Evolutionary conservation across 2,797 vertebrate species (phyloP), one percentile per base, ranked within the genome.

Genomic region (Dendrocincla fuliginosa): DNA sequence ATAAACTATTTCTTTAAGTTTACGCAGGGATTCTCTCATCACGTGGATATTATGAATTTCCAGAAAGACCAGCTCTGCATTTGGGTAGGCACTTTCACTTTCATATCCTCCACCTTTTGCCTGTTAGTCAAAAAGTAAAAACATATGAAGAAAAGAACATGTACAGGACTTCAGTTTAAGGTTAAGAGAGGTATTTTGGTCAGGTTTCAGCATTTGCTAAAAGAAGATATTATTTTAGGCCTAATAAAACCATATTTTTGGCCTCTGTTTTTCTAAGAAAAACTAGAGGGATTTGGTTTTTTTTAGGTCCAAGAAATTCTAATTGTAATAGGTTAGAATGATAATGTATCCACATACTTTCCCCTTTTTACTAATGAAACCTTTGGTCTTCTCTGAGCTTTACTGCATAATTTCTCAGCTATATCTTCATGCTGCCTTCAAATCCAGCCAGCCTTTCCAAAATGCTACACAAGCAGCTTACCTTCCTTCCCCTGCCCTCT

Each of bases 11-110:
- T 99, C 99, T 95, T 99, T 99, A 75, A 99, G 96, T 90, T 99
- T 99, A 35, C 99, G 98, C 68, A 99, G 97, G 15, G 99, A 99
- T 93, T 99, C 99, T 57, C 99, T 98, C 98, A 99, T 99, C 50
- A 99, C 99, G 0, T 99, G 99, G 37, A 99, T 99, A 87, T 99
- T 99, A 24, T 99, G 99, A 59, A 99, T 99, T 75, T 99, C 99
- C 96, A 99, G 96, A 84, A 99, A 99, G 73, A 98, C 98, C 24
- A 99, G 97, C 84, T 99, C 99, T 12, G 98, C 99, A 2, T 99
- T 99, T 37, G 98, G 98, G 89, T 99, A 99, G 96, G 99, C 98
- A 65, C 97, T 98, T 97, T 99, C 99, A 57, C 98, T 99, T 95
- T 99, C 99, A 55, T 98, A 99, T 3, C 99, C 99, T 47, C 99